phyloP scores from a whole-genome alignment of 2,113 vertebrate genomes.

The Mobula birostris region DNA sequence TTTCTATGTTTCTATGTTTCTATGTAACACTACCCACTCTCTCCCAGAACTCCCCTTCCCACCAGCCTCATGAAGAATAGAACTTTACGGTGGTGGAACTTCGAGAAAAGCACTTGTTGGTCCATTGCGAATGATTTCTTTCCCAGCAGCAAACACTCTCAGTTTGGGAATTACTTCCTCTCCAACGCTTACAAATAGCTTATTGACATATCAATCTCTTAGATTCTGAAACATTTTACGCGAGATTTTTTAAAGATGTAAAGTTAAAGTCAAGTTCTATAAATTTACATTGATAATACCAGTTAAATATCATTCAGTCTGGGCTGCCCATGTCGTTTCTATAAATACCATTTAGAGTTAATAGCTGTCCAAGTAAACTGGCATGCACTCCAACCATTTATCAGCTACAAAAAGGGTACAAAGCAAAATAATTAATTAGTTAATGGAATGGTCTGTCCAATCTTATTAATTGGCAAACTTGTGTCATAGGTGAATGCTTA shows the following conservation, averaged over 20 bases:
- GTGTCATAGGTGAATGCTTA: neutral
- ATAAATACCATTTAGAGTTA: neutral
- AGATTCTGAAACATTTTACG: neutral
- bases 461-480: neutral
- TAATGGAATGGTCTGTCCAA: neutral
- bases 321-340: no score
- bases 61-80: no score
- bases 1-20: no score
- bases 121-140: no score
- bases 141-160: no score
- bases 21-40: no score
- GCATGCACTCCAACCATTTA: no score
- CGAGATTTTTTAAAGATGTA: neutral
- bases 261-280: neutral
- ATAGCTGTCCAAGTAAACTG: neutral
- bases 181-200: no score
- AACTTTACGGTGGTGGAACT: no score
- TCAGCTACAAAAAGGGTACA: neutral
- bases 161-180: neutral
- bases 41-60: no score
- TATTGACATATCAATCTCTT: neutral
- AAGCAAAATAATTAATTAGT: neutral
- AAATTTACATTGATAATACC: neutral
- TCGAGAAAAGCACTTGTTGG: no score
- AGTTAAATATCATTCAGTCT: neutral